Percentiles rank a stretch among this genome's conserved stretches.
phyloP scores from a whole-genome alignment of 1,140 invertebrate species.

The Tetraneura akinire region DNA sequence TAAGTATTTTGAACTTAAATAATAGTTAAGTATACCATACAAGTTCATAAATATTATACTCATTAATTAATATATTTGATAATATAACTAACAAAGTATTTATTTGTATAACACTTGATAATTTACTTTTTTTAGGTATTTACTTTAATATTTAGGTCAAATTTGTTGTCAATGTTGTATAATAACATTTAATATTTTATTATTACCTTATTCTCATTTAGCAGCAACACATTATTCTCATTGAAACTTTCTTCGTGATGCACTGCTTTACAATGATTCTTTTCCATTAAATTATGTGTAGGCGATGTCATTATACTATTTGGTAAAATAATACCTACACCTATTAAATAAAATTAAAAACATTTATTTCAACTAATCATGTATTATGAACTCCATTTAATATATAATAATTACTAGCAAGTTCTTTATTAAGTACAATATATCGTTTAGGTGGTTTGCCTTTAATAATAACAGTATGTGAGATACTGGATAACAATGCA shows the following conservation, averaged over 20 bases:
- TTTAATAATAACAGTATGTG: conserved; percentile 63
- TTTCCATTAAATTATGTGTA: not conserved
- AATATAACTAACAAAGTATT: too few species aligned
- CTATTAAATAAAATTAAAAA: not conserved
- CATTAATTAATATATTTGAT: too few species aligned
- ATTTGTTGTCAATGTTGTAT: too few species aligned
- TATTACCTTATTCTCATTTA: conserved; percentile 14
- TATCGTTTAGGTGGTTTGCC: conserved; percentile 59
- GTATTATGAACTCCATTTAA: not conserved
- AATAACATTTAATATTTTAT: too few species aligned
- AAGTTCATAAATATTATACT: too few species aligned
- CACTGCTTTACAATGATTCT: conserved; percentile 22
- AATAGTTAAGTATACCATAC: too few species aligned
- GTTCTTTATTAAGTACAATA: conserved; percentile 60
- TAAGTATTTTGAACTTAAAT: too few species aligned
- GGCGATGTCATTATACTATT: conserved; percentile 24
- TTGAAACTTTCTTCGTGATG: not conserved
- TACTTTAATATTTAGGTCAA: too few species aligned
- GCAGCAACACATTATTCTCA: not conserved
- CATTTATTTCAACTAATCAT: too few species aligned
- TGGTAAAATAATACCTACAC: conserved; percentile 38
- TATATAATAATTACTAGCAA: conserved; percentile 57
- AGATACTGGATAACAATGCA: conserved; percentile 64
- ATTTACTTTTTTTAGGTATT: too few species aligned
- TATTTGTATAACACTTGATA: too few species aligned